Base-by-base conservation (phyloP, 2,113 vertebrate species). In the Actenoides hombroni region DNA sequence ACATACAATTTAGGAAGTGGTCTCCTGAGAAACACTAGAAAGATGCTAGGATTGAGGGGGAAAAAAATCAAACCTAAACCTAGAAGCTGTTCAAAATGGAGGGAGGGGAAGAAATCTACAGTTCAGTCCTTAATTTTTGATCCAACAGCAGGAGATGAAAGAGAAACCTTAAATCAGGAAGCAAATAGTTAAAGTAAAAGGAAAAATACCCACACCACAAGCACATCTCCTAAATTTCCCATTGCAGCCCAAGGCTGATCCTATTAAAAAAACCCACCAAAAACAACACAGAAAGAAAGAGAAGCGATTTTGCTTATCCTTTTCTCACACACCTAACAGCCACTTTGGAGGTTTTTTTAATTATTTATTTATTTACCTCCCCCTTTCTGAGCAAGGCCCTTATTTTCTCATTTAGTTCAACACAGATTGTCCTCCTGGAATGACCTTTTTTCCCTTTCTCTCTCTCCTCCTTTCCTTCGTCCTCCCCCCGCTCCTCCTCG, bases 361-460 rank as follows among this genome's bases (percentile, higher is more conserved):
- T 90, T 98, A 98, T 97, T 97, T 97, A 97, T 98, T 97, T 98
- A 97, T 98, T 98, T 98, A 51, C 96, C 96, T 96, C 90, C 76
- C 83, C 83, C 84, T 96, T 96, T 82, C 92, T 64, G 49, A 95
- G 59, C 60, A 64, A 95, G 97, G 95, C 96, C 98, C 97, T 98
- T 98, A 99, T 99, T 99, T 95, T 94, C 98, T 99, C 98, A 99
- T 99, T 99, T 99, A 99, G 98, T 98, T 98, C 98, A 97, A 98
- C 98, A 98, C 98, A 99, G 98, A 99, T 98, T 98, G 98, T 99
- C 99, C 99, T 99, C 98, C 97, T 98, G 98, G 98, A 99, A 98
- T 99, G 99, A 99, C 99, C 99, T 99, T 99, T 97, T 93, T 74
- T 71, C 35, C 17, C 61, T 42, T 49, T 98, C 97, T 94, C 97